phyloP scores from a whole-genome alignment of 1,140 invertebrate genomes.

The Drosophila rufa region DNA sequence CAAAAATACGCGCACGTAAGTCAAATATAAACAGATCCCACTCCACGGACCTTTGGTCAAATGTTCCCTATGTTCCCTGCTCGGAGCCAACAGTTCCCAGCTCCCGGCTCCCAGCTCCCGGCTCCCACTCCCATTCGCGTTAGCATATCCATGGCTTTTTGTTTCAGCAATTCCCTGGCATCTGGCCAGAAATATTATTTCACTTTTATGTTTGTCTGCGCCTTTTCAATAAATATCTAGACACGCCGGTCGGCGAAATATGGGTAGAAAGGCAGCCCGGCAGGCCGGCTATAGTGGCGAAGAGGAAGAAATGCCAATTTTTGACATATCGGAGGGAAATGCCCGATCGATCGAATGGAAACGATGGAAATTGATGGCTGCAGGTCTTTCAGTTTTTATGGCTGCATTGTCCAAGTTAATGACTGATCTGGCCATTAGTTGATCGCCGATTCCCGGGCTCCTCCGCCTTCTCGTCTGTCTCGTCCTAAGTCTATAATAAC shows the following conservation, averaged over 20 bases:
- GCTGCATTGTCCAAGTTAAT: constrained; percentile 75
- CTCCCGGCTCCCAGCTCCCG: constrained; percentile 7
- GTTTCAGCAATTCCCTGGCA: constrained; percentile 71
- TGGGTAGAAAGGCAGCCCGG: neutral
- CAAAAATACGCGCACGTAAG: constrained; percentile 70
- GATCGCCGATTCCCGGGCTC: neutral
- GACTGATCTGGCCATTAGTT: constrained; percentile 65
- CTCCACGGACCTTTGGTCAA: constrained; percentile 25
- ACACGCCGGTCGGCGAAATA: constrained; percentile 27
- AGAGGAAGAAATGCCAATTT: constrained; percentile 60
- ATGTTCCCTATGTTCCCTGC: constrained; percentile 23
- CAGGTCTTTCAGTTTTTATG: constrained; percentile 69
- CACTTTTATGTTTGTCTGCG: constrained; percentile 83
- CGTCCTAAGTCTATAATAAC: constrained; percentile 18
- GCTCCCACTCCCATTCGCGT: constrained; percentile 10
- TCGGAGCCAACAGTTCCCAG: neutral
- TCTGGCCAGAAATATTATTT: constrained; percentile 82
- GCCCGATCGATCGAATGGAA: constrained; percentile 48
- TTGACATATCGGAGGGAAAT: constrained; percentile 66
- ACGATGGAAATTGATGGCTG: constrained; percentile 45
- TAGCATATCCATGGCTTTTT: constrained; percentile 50
- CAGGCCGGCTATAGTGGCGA: constrained; percentile 19
- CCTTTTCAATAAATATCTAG: constrained; percentile 82
- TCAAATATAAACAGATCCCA: constrained; percentile 75
- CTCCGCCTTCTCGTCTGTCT: too few species aligned